Percentiles rank a stretch among this genome's conserved stretches.
phyloP scores from a whole-genome alignment of 2,113 vertebrate species.

The Peromyscus polionotus region DNA sequence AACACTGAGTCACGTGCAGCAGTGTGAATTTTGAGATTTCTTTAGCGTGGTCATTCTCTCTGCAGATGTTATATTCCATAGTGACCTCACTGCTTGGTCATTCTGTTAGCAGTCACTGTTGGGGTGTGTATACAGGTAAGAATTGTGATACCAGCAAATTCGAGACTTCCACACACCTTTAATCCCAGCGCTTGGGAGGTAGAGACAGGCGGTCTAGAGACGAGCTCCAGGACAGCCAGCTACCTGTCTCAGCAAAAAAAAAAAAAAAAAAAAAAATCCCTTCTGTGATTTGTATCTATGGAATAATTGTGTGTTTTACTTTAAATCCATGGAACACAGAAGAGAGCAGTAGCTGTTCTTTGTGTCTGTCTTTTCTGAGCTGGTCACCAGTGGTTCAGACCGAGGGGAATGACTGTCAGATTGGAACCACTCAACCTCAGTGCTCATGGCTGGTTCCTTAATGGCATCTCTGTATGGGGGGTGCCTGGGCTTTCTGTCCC shows the following conservation, averaged over 20 bases:
- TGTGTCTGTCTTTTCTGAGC: neutral
- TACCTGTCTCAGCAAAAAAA: neutral
- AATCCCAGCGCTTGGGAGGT: neutral
- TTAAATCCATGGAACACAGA: neutral
- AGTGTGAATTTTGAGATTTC: conserved; percentile 1
- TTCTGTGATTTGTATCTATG: conserved; percentile 3
- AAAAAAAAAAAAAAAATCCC: neutral
- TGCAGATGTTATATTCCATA: neutral
- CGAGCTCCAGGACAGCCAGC: neutral
- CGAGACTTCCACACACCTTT: neutral
- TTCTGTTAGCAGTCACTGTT: neutral
- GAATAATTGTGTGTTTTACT: conserved; percentile 32
- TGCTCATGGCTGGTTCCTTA: neutral
- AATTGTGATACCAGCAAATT: neutral
- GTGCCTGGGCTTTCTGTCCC: neutral
- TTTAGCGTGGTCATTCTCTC: neutral
- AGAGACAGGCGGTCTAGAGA: neutral
- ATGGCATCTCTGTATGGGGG: neutral
- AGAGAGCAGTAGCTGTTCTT: neutral
- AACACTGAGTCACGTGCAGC: neutral
- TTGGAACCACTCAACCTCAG: neutral
- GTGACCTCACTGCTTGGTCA: neutral
- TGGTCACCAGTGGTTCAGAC: neutral
- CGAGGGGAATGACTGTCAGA: neutral
- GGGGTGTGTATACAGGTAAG: neutral